Evolutionary conservation across 2,888 invertebrate genomes (phyloP).

Genomic region (Aporophyla lueneburgensis): DNA sequence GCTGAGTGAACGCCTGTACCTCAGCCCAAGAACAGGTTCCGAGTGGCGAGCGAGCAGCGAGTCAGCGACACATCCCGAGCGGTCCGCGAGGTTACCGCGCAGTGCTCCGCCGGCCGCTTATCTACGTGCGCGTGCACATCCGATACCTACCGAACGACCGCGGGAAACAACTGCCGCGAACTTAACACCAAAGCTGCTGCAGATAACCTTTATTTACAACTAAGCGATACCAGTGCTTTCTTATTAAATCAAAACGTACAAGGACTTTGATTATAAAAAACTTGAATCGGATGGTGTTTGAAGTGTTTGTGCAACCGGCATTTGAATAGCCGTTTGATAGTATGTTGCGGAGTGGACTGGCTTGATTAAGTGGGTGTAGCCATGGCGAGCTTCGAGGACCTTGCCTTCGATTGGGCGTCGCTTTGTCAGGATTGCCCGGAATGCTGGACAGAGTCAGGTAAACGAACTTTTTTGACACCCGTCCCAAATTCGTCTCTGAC

Average conservation of each 20-base stretch:
- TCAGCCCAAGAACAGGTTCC: constrained; percentile 85
- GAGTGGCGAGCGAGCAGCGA: constrained; percentile 72
- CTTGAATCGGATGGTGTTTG: constrained; percentile 72
- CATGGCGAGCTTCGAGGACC: constrained; percentile 93
- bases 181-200: constrained; percentile 62
- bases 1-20: constrained; percentile 80
- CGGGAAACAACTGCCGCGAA: constrained; percentile 74
- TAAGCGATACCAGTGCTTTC: constrained; percentile 65
- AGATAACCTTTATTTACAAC: constrained; percentile 73
- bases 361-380: constrained; percentile 76
- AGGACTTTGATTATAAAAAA: constrained; percentile 56
- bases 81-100: constrained; percentile 81
- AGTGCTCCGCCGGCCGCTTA: constrained; percentile 86
- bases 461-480: constrained; percentile 74
- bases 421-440: constrained; percentile 92
- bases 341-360: constrained; percentile 78
- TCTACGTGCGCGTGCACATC: constrained; percentile 82
- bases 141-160: constrained; percentile 66
- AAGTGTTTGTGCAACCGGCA: constrained; percentile 80
- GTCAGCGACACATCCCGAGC: constrained; percentile 84
- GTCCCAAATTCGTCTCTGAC: constrained; percentile 32
- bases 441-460: constrained; percentile 92
- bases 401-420: constrained; percentile 92
- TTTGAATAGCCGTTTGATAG: constrained; percentile 72
- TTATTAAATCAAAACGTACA: constrained; percentile 39